A percentile compares a stretch with the other conserved stretches of the same genome.
Conservation (phyloP, 2,888 invertebrate species). For the Polia nebulosa region DNA sequence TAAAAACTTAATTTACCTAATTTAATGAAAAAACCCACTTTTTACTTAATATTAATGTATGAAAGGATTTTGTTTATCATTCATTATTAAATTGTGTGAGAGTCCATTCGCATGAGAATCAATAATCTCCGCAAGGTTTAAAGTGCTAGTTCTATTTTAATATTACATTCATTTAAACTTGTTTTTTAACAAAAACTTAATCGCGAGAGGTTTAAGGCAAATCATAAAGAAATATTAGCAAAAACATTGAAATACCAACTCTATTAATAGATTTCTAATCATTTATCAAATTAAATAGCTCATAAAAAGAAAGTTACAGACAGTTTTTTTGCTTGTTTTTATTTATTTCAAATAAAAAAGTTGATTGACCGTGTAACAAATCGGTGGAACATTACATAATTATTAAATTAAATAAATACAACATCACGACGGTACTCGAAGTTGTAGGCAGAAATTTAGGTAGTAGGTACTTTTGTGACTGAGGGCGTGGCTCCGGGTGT, state of each 20-base stretch:
- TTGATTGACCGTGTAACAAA: not conserved
- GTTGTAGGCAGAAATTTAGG: no score
- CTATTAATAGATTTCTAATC: constrained; percentile 7
- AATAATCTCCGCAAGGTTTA: not conserved
- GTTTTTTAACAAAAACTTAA: not conserved
- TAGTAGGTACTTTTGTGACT: no score
- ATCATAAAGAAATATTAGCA: not conserved
- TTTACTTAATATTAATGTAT: constrained; percentile 11
- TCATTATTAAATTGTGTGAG: not conserved
- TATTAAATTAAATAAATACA: no score
- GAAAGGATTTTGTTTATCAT: constrained; percentile 22
- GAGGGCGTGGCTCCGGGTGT: no score
- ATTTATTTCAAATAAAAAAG: not conserved
- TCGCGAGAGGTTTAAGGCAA: constrained; percentile 1
- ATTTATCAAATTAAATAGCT: constrained; percentile 6
- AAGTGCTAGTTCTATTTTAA: no score
- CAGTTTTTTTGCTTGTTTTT: not conserved
- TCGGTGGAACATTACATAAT: not conserved
- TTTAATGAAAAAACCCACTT: constrained; percentile 30
- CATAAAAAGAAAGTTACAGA: constrained; percentile 11
- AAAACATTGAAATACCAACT: not conserved
- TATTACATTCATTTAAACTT: not conserved
- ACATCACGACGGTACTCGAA: no score
- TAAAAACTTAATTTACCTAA: not conserved
- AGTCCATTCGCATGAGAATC: not conserved